Percentiles rank a stretch among this genome's conserved stretches.
Conservation (phyloP, 2,113 vertebrate genomes). For the Muscicapa adusta region DNA sequence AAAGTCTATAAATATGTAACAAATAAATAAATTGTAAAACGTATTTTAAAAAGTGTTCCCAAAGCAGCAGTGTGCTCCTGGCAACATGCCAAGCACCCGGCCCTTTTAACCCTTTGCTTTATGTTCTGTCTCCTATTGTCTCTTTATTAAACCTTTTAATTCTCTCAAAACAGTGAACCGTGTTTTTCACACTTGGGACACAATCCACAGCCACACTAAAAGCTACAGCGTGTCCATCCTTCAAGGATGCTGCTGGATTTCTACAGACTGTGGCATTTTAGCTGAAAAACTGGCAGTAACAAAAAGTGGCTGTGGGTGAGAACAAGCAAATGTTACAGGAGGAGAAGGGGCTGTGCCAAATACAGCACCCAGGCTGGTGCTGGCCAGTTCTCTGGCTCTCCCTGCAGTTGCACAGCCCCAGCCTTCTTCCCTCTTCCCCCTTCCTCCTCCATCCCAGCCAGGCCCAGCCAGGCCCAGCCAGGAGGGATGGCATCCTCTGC, state of each 20-base stretch:
- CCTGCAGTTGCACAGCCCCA: not conserved
- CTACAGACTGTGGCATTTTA: not conserved
- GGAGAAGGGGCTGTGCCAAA: rapidly evolving
- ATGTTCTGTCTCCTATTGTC: too few species aligned
- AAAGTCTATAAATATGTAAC: too few species aligned
- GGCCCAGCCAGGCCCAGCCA: not conserved
- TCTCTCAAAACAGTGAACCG: too few species aligned
- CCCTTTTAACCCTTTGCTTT: too few species aligned
- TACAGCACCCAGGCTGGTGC: rapidly evolving
- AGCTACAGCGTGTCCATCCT: rapidly evolving
- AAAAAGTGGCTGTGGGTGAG: not conserved
- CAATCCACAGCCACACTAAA: rapidly evolving
- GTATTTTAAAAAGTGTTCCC: too few species aligned
- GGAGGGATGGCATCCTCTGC: rapidly evolving
- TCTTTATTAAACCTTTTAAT: too few species aligned
- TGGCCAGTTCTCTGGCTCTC: not conserved
- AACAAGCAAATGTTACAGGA: rapidly evolving
- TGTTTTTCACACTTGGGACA: too few species aligned
- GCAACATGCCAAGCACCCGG: too few species aligned
- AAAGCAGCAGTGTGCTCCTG: too few species aligned
- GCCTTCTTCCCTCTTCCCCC: not conserved
- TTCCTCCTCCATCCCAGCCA: not conserved
- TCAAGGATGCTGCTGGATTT: rapidly evolving
- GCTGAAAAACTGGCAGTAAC: not conserved
- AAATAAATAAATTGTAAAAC: too few species aligned